Evolutionary conservation across 2,113 vertebrate genomes (phyloP).

Genomic region (Todiramphus chloris): DNA sequence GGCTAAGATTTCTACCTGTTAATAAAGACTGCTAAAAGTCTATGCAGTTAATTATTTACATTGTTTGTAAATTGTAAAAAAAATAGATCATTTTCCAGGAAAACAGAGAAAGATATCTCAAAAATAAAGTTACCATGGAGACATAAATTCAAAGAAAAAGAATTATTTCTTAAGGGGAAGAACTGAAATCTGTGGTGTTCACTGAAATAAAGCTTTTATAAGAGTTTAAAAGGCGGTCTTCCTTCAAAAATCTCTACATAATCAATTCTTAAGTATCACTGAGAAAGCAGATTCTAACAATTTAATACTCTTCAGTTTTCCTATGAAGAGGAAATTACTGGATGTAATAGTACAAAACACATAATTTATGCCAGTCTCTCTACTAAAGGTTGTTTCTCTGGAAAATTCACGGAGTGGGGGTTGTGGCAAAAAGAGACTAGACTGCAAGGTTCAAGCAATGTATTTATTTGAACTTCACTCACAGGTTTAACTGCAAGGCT

Average conservation of each 20-base stretch:
- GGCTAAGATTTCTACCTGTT: neutral
- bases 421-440: too few relatives aligned
- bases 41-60: neutral
- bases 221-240: neutral
- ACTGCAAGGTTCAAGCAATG: too few relatives aligned
- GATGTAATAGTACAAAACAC: accelerated
- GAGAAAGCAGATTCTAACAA: neutral
- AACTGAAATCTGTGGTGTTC: neutral
- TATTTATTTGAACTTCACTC: too few relatives aligned
- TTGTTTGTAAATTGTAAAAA: neutral
- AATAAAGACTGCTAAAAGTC: neutral
- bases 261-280: neutral
- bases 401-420: accelerated
- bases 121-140: neutral
- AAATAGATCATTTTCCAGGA: neutral
- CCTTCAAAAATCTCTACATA: neutral
- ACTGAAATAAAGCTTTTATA: neutral
- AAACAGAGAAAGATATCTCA: neutral
- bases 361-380: neutral
- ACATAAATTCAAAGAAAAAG: neutral
- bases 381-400: neutral
- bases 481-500: too few relatives aligned
- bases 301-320: neutral
- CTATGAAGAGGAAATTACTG: neutral
- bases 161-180: neutral